Conservation (phyloP, 2,113 vertebrate genomes). For the Mola mola region DNA sequence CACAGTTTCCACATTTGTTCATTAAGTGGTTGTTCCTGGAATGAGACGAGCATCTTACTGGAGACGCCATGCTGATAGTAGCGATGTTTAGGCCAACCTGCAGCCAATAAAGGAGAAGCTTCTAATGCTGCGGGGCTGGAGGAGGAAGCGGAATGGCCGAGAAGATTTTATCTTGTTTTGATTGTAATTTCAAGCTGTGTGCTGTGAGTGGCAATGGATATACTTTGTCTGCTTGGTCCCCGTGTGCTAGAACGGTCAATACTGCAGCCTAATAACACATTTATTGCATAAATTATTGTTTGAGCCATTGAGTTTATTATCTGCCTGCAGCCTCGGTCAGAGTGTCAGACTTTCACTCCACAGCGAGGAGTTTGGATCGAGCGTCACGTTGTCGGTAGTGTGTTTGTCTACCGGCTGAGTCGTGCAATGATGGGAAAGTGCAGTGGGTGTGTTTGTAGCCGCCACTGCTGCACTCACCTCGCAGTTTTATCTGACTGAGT, state of each 20-base stretch:
- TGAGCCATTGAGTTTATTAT: constrained; percentile 60
- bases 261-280: constrained; percentile 32
- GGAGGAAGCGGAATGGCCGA: constrained; percentile 11
- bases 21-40: constrained; percentile 78
- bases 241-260: constrained; percentile 3
- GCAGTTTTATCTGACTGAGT: constrained; percentile 35
- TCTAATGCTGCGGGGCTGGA: constrained; percentile 1
- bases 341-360: constrained; percentile 42
- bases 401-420: no score
- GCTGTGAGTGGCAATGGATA: not conserved
- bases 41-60: constrained; percentile 64
- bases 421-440: no score
- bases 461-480: constrained; percentile 1
- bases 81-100: constrained; percentile 13
- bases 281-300: constrained; percentile 39
- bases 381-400: no score
- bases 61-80: constrained; percentile 32
- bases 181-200: constrained; percentile 9
- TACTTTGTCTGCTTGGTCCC: constrained; percentile 24
- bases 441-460: constrained; percentile 7
- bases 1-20: constrained; percentile 70
- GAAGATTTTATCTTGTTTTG: constrained; percentile 30
- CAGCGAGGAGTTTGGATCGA: constrained; percentile 56
- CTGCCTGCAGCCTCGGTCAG: constrained; percentile 47
- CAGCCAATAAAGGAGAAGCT: constrained; percentile 21